Evolutionary conservation across 2,888 invertebrate genomes (phyloP).

Genomic region (Athalia circularis): DNA sequence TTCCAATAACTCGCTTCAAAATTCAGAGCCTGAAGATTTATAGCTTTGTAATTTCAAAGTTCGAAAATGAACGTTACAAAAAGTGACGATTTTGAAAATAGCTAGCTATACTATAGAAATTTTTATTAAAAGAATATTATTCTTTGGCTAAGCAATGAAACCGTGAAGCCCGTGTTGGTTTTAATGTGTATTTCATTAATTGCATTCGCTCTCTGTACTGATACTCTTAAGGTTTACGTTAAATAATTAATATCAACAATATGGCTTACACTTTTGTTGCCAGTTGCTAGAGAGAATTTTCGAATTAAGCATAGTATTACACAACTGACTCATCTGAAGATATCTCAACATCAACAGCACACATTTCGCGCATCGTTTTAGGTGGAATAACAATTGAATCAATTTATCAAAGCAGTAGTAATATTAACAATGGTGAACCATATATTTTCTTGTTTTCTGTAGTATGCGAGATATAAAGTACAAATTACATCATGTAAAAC

Average conservation of each 20-base stretch:
- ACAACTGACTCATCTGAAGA: not conserved
- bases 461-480: conserved; percentile 37
- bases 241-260: not conserved
- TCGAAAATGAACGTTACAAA: not conserved
- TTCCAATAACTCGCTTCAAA: not conserved
- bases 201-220: conserved; percentile 7
- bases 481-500: conserved; percentile 31
- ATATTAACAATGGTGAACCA: conserved; percentile 19
- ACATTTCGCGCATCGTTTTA: too few relatives aligned
- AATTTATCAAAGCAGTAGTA: not conserved
- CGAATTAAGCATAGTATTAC: too few relatives aligned
- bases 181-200: not conserved
- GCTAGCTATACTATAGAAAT: too few relatives aligned
- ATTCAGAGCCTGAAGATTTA: not conserved
- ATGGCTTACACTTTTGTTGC: not conserved
- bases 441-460: conserved; percentile 23
- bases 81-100: not conserved
- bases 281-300: too few relatives aligned
- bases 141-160: too few relatives aligned
- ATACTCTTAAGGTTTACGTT: not conserved
- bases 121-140: too few relatives aligned
- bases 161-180: not conserved
- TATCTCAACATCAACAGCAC: not conserved
- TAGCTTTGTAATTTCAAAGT: not conserved
- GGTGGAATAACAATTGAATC: not conserved